phyloP scores from a whole-genome alignment of 2,113 vertebrate species.

The Arizona elegans region DNA sequence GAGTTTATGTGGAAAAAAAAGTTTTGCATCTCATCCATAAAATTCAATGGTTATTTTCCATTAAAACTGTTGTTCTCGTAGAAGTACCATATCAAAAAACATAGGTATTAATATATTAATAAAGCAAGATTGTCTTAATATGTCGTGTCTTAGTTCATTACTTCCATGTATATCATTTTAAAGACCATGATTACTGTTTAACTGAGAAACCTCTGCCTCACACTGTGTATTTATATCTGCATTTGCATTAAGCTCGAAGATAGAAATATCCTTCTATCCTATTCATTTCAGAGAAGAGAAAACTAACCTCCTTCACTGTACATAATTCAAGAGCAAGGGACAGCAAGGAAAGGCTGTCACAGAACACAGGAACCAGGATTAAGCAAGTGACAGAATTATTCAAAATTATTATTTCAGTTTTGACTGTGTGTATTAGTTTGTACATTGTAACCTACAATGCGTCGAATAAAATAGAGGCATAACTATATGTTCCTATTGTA shows the following conservation, averaged over 20 bases:
- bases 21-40: neutral
- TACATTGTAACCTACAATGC: no score
- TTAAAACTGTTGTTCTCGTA: neutral
- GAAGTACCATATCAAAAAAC: neutral
- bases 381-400: neutral
- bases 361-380: neutral
- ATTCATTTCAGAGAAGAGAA: neutral
- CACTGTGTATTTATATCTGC: neutral
- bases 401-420: neutral
- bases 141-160: neutral
- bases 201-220: neutral
- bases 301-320: neutral
- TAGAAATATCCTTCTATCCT: neutral
- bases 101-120: neutral
- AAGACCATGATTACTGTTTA: neutral
- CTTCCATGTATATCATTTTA: neutral
- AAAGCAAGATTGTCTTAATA: neutral
- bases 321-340: neutral
- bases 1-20: neutral
- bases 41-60: neutral
- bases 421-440: neutral
- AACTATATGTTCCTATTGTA: neutral
- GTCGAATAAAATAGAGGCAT: neutral
- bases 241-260: neutral
- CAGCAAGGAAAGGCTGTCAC: neutral